Evolutionary conservation across 2,797 vertebrate genomes (phyloP).

Genomic region (Crax fasciolata): DNA sequence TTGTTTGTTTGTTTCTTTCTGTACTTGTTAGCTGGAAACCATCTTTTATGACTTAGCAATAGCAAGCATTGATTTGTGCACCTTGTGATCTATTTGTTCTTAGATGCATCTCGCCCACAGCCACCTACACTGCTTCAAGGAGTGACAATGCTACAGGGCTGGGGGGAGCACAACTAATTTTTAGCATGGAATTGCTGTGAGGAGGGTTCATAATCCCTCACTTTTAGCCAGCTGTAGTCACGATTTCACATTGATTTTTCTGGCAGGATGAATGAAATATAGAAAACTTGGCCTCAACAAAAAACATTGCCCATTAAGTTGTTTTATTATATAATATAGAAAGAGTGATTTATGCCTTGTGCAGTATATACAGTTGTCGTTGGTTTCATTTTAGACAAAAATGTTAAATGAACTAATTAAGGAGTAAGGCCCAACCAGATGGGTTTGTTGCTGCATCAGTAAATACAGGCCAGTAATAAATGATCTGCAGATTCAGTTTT

Average conservation of each 20-base stretch:
- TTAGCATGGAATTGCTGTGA: conserved; percentile 41
- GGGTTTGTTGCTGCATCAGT: conserved; percentile 73
- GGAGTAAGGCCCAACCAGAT: conserved; percentile 66
- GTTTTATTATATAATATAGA: neutral
- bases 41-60: conserved; percentile 47
- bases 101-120: neutral
- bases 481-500: conserved; percentile 71
- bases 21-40: conserved; percentile 3
- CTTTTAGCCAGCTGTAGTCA: conserved; percentile 37
- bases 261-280: neutral
- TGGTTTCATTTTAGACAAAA: conserved; percentile 51
- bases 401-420: conserved; percentile 75
- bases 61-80: conserved; percentile 65
- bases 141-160: conserved; percentile 8
- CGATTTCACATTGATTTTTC: conserved; percentile 35
- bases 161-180: conserved; percentile 29
- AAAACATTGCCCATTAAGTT: neutral
- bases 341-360: conserved; percentile 28
- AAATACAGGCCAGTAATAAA: conserved; percentile 70
- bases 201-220: conserved; percentile 49
- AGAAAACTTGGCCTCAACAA: neutral
- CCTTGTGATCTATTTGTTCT: conserved; percentile 53
- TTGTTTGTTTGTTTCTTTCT: conserved; percentile 48
- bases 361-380: neutral
- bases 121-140: neutral